Evolutionary conservation across 2,797 vertebrate species (phyloP).

Genomic region (Sardinella longiceps): DNA sequence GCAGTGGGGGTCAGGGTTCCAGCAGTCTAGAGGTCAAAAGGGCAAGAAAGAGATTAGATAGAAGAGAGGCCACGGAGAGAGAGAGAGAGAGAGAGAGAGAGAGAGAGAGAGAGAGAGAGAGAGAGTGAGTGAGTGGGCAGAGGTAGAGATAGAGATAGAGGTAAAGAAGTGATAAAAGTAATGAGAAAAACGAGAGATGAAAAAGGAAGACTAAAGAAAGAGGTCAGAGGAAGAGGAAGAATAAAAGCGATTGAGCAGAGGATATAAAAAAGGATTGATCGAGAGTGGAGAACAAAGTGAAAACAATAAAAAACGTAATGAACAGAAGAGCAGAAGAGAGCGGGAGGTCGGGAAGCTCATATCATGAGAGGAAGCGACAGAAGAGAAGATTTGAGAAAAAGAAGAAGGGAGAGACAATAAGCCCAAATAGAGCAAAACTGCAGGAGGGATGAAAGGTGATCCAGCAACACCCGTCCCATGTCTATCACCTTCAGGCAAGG

Average conservation of each 20-base stretch:
- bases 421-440: too few relatives aligned
- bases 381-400: not conserved
- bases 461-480: not conserved
- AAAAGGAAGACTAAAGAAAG: not conserved
- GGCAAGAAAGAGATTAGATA: constrained; percentile 23
- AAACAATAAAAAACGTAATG: too few relatives aligned
- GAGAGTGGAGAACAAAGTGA: too few relatives aligned
- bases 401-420: constrained; percentile 4
- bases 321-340: too few relatives aligned
- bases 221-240: too few relatives aligned
- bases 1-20: constrained; percentile 90
- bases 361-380: too few relatives aligned
- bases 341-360: too few relatives aligned
- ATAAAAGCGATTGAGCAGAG: too few relatives aligned
- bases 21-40: constrained; percentile 80
- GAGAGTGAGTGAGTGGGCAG: not conserved
- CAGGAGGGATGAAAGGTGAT: not conserved
- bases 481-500: not conserved
- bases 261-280: too few relatives aligned
- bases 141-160: not conserved
- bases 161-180: too few relatives aligned
- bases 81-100: not conserved
- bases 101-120: not conserved
- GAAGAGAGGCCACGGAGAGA: not conserved
- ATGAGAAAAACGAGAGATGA: too few relatives aligned